Base-by-base conservation (phyloP, 2,888 invertebrate genomes). In the Zygothrica quintamaculata region DNA sequence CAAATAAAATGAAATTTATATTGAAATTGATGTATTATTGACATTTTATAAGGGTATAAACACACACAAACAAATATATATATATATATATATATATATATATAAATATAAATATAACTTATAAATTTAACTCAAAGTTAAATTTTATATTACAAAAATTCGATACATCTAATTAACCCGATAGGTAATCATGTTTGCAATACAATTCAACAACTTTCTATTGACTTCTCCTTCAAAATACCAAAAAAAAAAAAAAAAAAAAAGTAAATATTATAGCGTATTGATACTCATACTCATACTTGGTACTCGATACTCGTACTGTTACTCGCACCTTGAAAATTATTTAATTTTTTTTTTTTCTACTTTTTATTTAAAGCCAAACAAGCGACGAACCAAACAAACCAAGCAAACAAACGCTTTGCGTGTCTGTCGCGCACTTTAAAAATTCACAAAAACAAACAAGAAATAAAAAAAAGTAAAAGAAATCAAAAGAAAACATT, bases 341-440 rank as follows among this genome's bases (percentile, higher is more conserved):
- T 44, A 70, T 29, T 31, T 48, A 68, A 64, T 62, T 62, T 33
- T 39, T n/a, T n/a, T n/a, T n/a, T n/a, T n/a, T n/a, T n/a, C n/a
- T n/a, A n/a, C n/a, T n/a, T n/a, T n/a, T n/a, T n/a, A n/a, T n/a
- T n/a, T n/a, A n/a, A n/a, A n/a, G n/a, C n/a, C n/a, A 37, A 57
- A 36, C 2, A 11, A 39, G 40, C 31, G 12, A 37, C 9, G 25
- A n/a, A 11, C 1, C 7, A 5, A 50, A 33, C 25, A 7, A 52
- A 22, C 13, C 36, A 53, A 13, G 64, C 67, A 56, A 69, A 70
- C 73, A 72, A 52, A 59, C 51, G 67, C 18, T 42, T 53, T 73
- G 61, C 61, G 61, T 73, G 70, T 56, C 72, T 66, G 60, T 57
- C 60, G 44, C 48, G 44, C 65, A 57, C 43, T 40, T 62, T 62